Evolutionary conservation across 2,113 vertebrate species (phyloP), one percentile per base, ranked within the genome.

Genomic region (Riparia riparia): DNA sequence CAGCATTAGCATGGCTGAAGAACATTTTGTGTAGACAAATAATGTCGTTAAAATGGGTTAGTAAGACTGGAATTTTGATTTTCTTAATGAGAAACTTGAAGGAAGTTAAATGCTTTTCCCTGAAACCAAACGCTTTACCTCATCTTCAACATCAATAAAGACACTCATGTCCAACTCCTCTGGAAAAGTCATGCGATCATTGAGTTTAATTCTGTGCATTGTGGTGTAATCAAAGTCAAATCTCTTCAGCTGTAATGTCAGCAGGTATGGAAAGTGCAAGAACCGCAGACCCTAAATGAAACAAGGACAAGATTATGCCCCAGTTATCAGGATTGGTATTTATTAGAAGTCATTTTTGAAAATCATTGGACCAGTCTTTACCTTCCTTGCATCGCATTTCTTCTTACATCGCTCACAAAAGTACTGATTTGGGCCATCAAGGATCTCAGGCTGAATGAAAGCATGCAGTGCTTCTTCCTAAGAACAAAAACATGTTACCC

Each of bases 221-320:
- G 99, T 99, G 97, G 99, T 99, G 96, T 99, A 99, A 98, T 99
- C 99, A 41, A 99, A 99, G 97, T 99, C 99, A 97, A 99, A 99
- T 16, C 99, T 98, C 98, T 99, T 99, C 95, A 99, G 98, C 95
- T 99, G 99, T 60, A 99, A 97, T 0, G 99, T 99, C 96, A 99
- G 98, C 94, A 99, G 98, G 95, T 99, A 99, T 0, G 99, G 99
- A 57, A 99, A 99, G 97, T 99, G 99, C 96, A 99, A 98, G 97
- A 99, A 99, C 49, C 99, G 98, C 97, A 99, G 98, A 29, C 99
- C 99, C 99, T 99, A 90, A 73, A 95, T 4, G 50, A 86, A 91
- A 78, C 58, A 88, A 87, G 66, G 26, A 50, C 42, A 83, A 57
- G 17, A 41, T 94, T 49, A 78, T 6, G 25, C 14, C 63, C 41